Conservation (phyloP, 2,888 invertebrate genomes). For the Chironomus riparius region DNA sequence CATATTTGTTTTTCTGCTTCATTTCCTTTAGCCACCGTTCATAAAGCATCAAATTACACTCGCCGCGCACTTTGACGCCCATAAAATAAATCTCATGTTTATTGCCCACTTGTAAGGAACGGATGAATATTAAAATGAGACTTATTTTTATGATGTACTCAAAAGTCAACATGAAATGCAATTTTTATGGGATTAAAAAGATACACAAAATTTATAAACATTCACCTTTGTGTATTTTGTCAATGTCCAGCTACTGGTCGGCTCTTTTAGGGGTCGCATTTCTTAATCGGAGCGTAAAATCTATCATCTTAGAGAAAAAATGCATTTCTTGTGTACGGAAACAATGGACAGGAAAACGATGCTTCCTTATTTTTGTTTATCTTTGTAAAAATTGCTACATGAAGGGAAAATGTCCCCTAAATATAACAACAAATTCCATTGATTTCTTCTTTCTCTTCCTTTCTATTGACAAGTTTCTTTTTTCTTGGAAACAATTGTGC, state of each 20-base stretch:
- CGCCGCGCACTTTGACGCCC: slow-evolving; percentile 18
- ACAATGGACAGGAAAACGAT: background rate
- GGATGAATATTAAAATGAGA: background rate
- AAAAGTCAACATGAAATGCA: background rate
- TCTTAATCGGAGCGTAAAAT: slow-evolving; percentile 19
- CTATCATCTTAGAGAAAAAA: background rate
- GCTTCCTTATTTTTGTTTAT: slow-evolving; percentile 20
- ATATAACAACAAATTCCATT: background rate
- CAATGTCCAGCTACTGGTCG: background rate
- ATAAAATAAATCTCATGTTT: background rate
- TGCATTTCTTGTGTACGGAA: background rate
- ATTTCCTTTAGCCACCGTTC: background rate
- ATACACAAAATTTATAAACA: background rate
- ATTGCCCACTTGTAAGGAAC: background rate
- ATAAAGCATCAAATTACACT: background rate
- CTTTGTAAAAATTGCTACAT: background rate
- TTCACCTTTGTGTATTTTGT: background rate
- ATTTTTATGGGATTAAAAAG: background rate
- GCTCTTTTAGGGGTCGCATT: background rate
- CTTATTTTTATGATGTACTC: background rate
- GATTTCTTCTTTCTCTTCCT: background rate
- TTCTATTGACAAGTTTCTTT: background rate
- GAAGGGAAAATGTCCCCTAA: slow-evolving; percentile 9
- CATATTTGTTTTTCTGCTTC: background rate
- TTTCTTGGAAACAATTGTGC: background rate